phyloP scores from a whole-genome alignment of 2,113 vertebrate genomes.

The Lethenteron reissneri region DNA sequence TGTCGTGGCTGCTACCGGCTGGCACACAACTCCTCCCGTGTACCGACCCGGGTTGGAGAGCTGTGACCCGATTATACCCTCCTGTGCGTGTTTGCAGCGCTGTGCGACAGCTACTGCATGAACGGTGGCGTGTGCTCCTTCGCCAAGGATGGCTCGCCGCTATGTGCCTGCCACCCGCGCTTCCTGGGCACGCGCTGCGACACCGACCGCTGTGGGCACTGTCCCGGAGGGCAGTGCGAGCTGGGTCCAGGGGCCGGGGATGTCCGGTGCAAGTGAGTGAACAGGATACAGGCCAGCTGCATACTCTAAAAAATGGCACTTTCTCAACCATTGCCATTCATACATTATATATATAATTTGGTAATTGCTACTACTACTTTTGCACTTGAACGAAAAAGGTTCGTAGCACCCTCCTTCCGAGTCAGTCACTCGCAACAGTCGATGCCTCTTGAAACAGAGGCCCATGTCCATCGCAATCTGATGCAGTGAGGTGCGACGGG shows the following conservation, averaged over 20 bases:
- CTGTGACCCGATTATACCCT: background rate
- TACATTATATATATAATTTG: too few relatives aligned
- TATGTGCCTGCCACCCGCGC: constrained; percentile 39
- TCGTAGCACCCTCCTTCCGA: too few relatives aligned
- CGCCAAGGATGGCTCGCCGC: constrained; percentile 29
- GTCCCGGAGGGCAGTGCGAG: constrained; percentile 47
- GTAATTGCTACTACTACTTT: too few relatives aligned
- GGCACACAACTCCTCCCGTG: background rate
- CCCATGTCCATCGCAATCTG: too few relatives aligned
- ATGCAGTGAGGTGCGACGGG: too few relatives aligned
- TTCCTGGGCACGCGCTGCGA: constrained; percentile 44
- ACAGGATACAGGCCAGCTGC: background rate
- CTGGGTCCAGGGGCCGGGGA: constrained; percentile 29
- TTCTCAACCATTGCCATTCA: too few relatives aligned
- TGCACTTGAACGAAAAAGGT: too few relatives aligned
- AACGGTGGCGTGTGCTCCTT: constrained; percentile 51
- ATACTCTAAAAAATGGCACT: too few relatives aligned
- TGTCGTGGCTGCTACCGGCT: background rate
- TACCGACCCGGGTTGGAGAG: background rate
- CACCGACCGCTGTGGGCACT: constrained; percentile 53
- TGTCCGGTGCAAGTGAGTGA: constrained; percentile 50
- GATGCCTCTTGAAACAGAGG: too few relatives aligned
- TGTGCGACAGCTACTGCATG: constrained; percentile 56
- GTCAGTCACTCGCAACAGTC: too few relatives aligned
- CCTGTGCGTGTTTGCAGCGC: constrained; percentile 23